Evolutionary conservation across 2,888 invertebrate genomes (phyloP).

Genomic region (Folsomia candida): DNA sequence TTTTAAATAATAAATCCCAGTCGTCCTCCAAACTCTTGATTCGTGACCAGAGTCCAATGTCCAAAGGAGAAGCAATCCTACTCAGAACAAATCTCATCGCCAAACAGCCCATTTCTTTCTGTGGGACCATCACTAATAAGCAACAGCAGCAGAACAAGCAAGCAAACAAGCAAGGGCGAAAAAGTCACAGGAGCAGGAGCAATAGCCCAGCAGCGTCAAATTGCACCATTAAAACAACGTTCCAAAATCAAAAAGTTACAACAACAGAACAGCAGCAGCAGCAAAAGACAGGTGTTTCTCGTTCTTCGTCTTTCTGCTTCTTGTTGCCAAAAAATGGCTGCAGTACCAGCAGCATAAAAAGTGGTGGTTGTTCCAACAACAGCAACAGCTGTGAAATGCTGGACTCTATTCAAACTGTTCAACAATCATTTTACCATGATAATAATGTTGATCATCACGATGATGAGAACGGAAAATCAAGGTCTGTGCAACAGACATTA

Average conservation of each 20-base stretch:
- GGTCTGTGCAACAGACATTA: background rate
- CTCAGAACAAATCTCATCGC: constrained; percentile 6
- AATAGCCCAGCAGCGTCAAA: constrained; percentile 38
- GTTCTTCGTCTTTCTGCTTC: background rate
- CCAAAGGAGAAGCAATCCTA: background rate
- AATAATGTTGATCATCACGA: constrained; percentile 1
- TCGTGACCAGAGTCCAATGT: constrained; percentile 12
- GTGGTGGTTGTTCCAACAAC: constrained; percentile 29
- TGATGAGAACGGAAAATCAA: background rate
- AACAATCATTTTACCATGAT: constrained; percentile 1
- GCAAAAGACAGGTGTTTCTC: constrained; percentile 15
- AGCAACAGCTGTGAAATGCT: constrained; percentile 49
- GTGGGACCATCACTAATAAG: background rate
- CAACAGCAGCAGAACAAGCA: background rate
- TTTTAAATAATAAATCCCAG: constrained; percentile 7
- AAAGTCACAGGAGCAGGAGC: constrained; percentile 36
- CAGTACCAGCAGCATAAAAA: constrained; percentile 12
- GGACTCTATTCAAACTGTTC: constrained; percentile 27
- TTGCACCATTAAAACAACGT: constrained; percentile 16
- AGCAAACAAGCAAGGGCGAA: constrained; percentile 6
- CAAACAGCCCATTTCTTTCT: background rate
- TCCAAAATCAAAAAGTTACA: background rate
- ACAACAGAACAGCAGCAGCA: background rate
- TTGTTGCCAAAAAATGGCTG: constrained; percentile 13
- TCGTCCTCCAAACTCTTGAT: constrained; percentile 1